Evolutionary conservation across 2,797 vertebrate species (phyloP).

Genomic region (Gymnoscopelus braueri): DNA sequence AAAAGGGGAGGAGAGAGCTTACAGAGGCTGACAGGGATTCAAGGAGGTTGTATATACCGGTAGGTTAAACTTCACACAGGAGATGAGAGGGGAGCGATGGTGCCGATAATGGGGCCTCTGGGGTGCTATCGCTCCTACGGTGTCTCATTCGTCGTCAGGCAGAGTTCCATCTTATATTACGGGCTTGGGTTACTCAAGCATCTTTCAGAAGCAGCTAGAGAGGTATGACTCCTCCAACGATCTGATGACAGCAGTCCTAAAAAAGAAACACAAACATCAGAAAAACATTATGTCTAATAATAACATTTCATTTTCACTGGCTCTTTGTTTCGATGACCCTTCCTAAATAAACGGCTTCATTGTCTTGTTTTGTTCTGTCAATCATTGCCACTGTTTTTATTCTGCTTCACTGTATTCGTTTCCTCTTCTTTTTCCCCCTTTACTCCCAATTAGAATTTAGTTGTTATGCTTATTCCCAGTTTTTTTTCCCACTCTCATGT

Average conservation of each 20-base stretch:
- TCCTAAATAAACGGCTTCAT: too few species aligned
- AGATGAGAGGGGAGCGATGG: neutral
- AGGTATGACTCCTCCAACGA: constrained; percentile 26
- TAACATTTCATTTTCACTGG: neutral
- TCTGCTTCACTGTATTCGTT: too few species aligned
- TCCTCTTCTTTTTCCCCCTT: too few species aligned
- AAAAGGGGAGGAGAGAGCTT: neutral
- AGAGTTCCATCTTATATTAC: constrained; percentile 28
- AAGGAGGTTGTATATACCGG: neutral
- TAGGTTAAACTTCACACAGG: neutral
- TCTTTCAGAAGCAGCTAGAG: neutral
- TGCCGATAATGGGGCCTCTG: neutral
- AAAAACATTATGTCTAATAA: neutral
- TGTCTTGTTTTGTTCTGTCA: too few species aligned
- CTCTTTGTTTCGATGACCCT: neutral
- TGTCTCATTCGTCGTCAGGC: constrained; percentile 46
- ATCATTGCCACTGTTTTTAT: too few species aligned
- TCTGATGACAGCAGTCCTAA: constrained; percentile 41
- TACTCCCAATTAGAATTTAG: too few species aligned
- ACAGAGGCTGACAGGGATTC: neutral
- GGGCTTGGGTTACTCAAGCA: constrained; percentile 8
- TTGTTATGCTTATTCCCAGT: too few species aligned
- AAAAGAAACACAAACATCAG: constrained; percentile 24
- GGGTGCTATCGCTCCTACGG: neutral
- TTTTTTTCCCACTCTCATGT: too few species aligned